phyloP scores from a whole-genome alignment of 2,888 invertebrate genomes.

The Ectemnius continuus region DNA sequence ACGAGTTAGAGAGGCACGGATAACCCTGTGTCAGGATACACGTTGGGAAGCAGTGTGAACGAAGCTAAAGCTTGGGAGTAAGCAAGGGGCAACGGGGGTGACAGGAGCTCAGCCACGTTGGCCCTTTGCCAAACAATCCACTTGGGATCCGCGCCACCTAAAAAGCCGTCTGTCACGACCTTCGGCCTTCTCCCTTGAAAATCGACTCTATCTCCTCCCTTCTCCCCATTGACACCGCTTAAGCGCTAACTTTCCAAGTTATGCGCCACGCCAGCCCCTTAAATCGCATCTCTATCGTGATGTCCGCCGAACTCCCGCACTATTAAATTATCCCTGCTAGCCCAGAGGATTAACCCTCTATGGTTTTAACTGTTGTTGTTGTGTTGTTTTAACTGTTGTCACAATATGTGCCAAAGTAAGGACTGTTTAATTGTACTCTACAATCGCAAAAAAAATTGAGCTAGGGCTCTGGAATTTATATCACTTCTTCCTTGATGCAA shows the following conservation, averaged over 20 bases:
- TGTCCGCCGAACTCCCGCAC: neutral
- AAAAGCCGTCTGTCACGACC: slow-evolving; percentile 52
- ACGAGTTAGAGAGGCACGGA: neutral
- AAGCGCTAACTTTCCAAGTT: slow-evolving; percentile 1
- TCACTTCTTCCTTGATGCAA: too few relatives aligned
- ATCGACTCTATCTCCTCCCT: slow-evolving; percentile 28
- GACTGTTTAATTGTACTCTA: too few relatives aligned
- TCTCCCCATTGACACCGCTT: slow-evolving; percentile 12
- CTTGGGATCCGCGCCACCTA: slow-evolving; percentile 38
- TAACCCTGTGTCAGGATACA: neutral
- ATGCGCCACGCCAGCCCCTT: neutral
- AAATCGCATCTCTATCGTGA: neutral
- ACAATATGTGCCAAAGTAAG: too few relatives aligned
- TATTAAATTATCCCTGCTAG: neutral
- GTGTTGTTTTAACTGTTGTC: too few relatives aligned
- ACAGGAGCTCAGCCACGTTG: slow-evolving; percentile 52
- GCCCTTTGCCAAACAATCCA: slow-evolving; percentile 58
- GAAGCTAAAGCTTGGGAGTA: slow-evolving; percentile 17
- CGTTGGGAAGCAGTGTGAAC: neutral
- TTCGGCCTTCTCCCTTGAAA: slow-evolving; percentile 42
- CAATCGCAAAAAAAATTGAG: too few relatives aligned
- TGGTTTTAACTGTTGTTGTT: too few relatives aligned
- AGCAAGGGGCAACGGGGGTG: slow-evolving; percentile 33
- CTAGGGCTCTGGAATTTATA: too few relatives aligned
- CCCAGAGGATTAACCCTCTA: neutral